Evolutionary conservation across 1,140 invertebrate species (phyloP), one percentile per base, ranked within the genome.

Genomic region (Neoseiulus cucumeris): DNA sequence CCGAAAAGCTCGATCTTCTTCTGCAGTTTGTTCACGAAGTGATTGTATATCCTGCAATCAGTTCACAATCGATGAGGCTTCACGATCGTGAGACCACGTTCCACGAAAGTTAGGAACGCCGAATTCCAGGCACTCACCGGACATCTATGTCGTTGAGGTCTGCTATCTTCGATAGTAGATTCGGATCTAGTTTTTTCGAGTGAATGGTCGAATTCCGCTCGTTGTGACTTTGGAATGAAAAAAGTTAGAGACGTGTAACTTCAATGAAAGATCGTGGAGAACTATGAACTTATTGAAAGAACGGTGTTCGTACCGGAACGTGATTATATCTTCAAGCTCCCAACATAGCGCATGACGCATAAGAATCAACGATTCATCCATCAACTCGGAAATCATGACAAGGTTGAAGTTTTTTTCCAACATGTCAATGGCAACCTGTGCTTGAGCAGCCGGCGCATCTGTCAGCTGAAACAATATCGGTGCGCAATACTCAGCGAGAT

Each of bases 301-400:
- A 22, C 25, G 5, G 45, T 22, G 4, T 22, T 47, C 25, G 7
- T 20, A 45, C 44, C 44, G 20, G 44, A 66, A 66, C 12, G 7
- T 18, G 1, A 73, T 66, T 0, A 73, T 65, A 67, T 73, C 72
- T 14, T 73, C 72, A 5, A 69, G 39, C 7, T 65, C 44, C 72
- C 72, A 73, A 51, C 72, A 72, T 30, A 73, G 39, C 30, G 70
- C 51, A 64, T 73, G 28, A 29, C 44, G 68, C 7, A 73, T 65
- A 9, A 73, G 51, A 22, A 73, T 64, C 25, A 73, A 65, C 0
- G 72, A 73, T 65, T 73, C 71, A 6, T 73, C 69, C 70, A 73
- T 71, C 1, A 65, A 22, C 64, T 73, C 72, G 2, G 70, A 55
- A 22, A 73, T 45, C 68, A 73, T 70, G 6, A 73, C 71, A 29